Percentiles rank a stretch among this genome's conserved stretches.
phyloP scores from a whole-genome alignment of 2,113 vertebrate species.

The Bungarus multicinctus region DNA sequence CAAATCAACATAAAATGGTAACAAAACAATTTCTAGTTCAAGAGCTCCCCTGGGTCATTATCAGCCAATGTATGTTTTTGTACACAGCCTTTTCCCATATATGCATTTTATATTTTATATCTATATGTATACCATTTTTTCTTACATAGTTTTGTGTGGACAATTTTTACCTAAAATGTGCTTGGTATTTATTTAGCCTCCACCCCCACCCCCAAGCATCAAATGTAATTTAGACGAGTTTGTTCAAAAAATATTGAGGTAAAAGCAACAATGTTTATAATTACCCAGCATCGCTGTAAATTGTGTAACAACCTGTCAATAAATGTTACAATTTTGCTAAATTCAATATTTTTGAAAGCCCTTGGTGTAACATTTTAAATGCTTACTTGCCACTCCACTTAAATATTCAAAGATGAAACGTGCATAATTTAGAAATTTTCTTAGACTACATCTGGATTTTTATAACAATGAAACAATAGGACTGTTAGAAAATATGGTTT shows the following conservation, averaged over 20 bases:
- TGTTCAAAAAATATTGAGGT: not conserved
- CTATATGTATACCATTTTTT: not conserved
- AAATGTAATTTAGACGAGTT: not conserved
- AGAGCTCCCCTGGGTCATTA: not conserved
- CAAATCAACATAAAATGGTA: not conserved
- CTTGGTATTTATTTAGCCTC: not conserved
- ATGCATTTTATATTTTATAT: not conserved
- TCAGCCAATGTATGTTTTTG: not conserved
- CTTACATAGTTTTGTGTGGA: not conserved
- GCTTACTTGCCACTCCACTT: not conserved
- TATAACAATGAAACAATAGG: not conserved
- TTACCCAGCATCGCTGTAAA: not conserved
- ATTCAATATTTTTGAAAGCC: not conserved
- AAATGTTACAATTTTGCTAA: not conserved
- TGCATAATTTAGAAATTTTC: not conserved
- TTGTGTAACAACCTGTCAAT: not conserved
- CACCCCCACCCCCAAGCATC: too few species aligned
- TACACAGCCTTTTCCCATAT: not conserved
- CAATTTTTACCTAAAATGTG: not conserved
- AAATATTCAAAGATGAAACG: not conserved
- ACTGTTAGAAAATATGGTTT: too few species aligned
- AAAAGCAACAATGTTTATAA: not conserved
- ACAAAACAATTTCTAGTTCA: not conserved
- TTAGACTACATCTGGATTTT: not conserved
- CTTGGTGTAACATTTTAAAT: not conserved